These are phyloP conservation scores for Mantis religiosa DNA, from an alignment of 2,888 invertebrate genomes.

Conservation along the genomic window DNA sequence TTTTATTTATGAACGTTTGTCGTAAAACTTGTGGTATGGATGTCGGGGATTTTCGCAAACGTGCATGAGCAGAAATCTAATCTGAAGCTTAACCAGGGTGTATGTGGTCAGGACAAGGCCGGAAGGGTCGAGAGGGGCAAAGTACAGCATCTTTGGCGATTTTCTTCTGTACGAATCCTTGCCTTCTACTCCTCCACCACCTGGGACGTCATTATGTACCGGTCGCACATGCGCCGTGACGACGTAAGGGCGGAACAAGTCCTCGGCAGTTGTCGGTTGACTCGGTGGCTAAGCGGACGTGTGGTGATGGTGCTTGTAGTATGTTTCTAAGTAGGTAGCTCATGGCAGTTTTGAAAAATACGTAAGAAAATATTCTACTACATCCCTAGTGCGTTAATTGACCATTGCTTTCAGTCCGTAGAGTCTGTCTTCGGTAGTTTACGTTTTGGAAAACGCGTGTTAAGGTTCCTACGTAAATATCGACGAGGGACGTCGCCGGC, in stretches of 20 bases:
- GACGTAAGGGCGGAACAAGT: background rate
- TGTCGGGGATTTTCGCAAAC: too few relatives aligned
- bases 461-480: background rate
- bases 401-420: too few relatives aligned
- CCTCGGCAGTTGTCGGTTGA: background rate
- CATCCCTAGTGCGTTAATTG: background rate
- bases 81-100: background rate
- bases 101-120: background rate
- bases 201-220: background rate
- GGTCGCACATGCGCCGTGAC: background rate
- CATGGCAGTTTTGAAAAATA: background rate
- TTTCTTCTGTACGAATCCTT: background rate
- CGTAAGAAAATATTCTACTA: background rate
- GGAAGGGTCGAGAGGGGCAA: background rate
- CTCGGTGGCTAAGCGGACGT: background rate
- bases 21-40: background rate
- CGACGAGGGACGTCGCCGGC: background rate
- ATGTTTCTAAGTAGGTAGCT: background rate
- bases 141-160: background rate
- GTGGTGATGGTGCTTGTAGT: background rate
- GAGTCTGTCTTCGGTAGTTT: background rate
- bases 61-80: too few relatives aligned
- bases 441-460: background rate
- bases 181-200: background rate
- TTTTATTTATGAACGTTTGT: too few relatives aligned